phyloP scores from a whole-genome alignment of 2,797 vertebrate species.

The Geotrypetes seraphini region DNA sequence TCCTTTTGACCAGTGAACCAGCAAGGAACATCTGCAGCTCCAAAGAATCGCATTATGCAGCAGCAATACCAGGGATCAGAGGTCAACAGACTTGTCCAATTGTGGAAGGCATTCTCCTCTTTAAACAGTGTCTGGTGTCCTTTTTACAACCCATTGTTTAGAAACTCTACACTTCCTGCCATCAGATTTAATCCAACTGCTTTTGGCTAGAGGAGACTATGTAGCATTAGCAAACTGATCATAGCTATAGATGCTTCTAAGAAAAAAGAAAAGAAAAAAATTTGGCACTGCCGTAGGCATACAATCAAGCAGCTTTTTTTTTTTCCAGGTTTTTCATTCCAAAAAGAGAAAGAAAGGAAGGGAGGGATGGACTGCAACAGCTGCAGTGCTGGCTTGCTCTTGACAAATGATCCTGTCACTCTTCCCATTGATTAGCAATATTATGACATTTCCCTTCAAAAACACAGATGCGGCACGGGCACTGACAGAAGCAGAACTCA shows the following conservation, averaged over 20 bases:
- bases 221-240: not conserved
- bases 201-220: constrained; percentile 4
- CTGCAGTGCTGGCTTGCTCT: constrained; percentile 45
- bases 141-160: constrained; percentile 15
- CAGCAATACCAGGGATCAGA: constrained; percentile 19
- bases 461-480: constrained; percentile 54
- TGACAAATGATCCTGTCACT: constrained; percentile 70
- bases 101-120: constrained; percentile 6
- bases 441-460: constrained; percentile 71
- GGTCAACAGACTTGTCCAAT: constrained; percentile 40
- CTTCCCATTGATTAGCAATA: constrained; percentile 65
- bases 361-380: constrained; percentile 38
- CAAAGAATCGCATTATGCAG: constrained; percentile 31
- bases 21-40: constrained; percentile 46
- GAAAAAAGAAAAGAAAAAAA: not conserved
- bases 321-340: constrained; percentile 10
- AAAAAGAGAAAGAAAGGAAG: constrained; percentile 19
- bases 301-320: not conserved
- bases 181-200: not conserved
- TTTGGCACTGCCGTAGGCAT: not conserved
- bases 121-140: constrained; percentile 12
- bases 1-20: constrained; percentile 26
- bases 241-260: not conserved
- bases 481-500: constrained; percentile 27
- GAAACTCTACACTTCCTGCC: constrained; percentile 19